Conservation (phyloP, 2,113 vertebrate genomes). For the Ophiodon elongatus region DNA sequence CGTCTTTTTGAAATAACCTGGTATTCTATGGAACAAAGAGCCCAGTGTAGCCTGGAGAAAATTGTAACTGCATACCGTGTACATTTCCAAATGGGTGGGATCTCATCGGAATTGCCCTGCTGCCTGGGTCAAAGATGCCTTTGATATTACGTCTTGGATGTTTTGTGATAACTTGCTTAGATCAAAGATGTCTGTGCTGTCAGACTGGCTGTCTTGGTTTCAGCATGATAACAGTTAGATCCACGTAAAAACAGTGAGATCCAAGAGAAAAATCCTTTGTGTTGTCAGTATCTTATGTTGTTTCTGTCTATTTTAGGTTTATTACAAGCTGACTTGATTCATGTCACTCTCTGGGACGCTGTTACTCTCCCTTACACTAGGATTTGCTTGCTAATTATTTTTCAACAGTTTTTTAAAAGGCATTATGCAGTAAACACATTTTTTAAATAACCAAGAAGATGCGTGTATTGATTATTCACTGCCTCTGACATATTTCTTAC, state of each 20-base stretch:
- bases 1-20: slow-evolving; percentile 28
- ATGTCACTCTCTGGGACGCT: background rate
- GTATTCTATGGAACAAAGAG: slow-evolving; percentile 62
- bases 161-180: slow-evolving; percentile 47
- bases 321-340: slow-evolving; percentile 16
- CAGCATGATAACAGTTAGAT: slow-evolving; percentile 14
- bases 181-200: slow-evolving; percentile 50
- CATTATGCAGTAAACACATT: background rate
- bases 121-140: slow-evolving; percentile 45
- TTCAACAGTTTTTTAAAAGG: background rate
- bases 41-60: slow-evolving; percentile 63
- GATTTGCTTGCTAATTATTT: slow-evolving; percentile 12
- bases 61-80: slow-evolving; percentile 56
- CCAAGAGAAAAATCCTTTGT: background rate
- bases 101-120: slow-evolving; percentile 54
- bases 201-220: slow-evolving; percentile 27
- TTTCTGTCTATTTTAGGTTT: slow-evolving; percentile 14
- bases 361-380: background rate
- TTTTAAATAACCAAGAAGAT: slow-evolving; percentile 5
- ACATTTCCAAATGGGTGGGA: slow-evolving; percentile 64
- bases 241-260: slow-evolving; percentile 11
- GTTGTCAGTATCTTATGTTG: background rate
- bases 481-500: slow-evolving; percentile 7
- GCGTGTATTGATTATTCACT: background rate
- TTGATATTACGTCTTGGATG: slow-evolving; percentile 57